Percentiles rank a stretch among this genome's conserved stretches.
These are phyloP conservation scores for Jordanella pulchra DNA, from an alignment of 2,797 vertebrate species.

Conservation along the genomic window DNA sequence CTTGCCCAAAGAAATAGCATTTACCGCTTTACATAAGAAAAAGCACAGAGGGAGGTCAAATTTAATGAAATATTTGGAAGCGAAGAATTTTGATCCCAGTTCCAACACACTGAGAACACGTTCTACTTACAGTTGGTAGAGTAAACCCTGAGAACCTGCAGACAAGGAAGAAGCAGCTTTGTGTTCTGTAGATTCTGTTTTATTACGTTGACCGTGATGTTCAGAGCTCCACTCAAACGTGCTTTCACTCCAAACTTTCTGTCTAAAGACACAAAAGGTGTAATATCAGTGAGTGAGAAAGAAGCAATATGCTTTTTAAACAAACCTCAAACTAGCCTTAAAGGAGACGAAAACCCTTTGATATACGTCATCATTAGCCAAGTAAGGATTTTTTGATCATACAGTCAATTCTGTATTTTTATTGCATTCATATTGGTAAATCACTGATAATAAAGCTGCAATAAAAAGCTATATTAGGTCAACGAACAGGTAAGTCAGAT, in stretches of 20 bases:
- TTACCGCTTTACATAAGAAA: constrained; percentile 85
- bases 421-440: not conserved
- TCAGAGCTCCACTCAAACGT: constrained; percentile 90
- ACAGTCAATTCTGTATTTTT: not conserved
- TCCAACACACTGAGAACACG: not conserved
- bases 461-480: not conserved
- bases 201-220: constrained; percentile 87
- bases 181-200: constrained; percentile 91
- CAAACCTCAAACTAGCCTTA: not conserved
- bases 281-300: constrained; percentile 6
- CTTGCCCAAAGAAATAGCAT: constrained; percentile 93
- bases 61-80: not conserved
- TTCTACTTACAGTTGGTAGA: constrained; percentile 90
- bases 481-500: too few relatives aligned
- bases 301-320: not conserved
- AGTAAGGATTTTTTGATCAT: not conserved
- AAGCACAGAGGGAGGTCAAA: not conserved
- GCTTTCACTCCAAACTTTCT: constrained; percentile 96
- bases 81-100: not conserved
- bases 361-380: not conserved
- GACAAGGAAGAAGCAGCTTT: constrained; percentile 91
- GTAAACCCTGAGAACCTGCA: constrained; percentile 94
- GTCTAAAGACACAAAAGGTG: constrained; percentile 79
- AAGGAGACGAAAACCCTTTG: not conserved
- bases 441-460: not conserved